These are phyloP conservation scores for Macroglossus sobrinus DNA, from an alignment of 2,113 vertebrate species.

Conservation along the genomic window DNA sequence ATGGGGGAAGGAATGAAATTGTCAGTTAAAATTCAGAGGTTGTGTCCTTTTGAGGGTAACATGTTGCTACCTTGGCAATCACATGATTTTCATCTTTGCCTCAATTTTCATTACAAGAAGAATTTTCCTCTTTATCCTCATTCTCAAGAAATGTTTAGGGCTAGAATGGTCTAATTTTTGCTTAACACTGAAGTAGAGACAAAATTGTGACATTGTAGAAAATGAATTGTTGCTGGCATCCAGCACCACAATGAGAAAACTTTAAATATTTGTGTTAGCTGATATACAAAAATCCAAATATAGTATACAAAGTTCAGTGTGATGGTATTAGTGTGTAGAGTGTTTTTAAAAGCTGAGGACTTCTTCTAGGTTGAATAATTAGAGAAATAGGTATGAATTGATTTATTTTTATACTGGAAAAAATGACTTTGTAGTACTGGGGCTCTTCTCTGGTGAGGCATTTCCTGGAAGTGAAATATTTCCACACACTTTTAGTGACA, in stretches of 20 bases:
- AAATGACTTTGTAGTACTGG: not conserved
- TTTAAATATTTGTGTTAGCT: constrained; percentile 7
- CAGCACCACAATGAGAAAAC: not conserved
- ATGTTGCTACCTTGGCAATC: not conserved
- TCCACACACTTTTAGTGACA: not conserved
- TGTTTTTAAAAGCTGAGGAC: not conserved
- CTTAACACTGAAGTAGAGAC: not conserved
- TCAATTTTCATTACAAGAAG: not conserved
- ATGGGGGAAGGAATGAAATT: not conserved
- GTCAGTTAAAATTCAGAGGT: not conserved
- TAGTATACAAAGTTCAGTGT: not conserved
- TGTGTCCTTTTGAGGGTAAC: not conserved
- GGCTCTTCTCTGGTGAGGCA: not conserved
- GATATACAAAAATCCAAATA: not conserved
- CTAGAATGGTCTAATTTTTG: constrained; percentile 1
- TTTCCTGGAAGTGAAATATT: not conserved
- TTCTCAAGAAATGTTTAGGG: not conserved
- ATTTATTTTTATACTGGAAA: not conserved
- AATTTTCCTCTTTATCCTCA: not conserved
- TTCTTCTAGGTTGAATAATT: not conserved
- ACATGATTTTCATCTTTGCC: not conserved
- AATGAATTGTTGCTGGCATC: not conserved
- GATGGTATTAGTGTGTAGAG: not conserved
- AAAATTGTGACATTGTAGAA: not conserved
- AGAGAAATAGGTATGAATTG: not conserved